Base-by-base conservation (phyloP, 2,797 vertebrate genomes). In the Glyptemys insculpta region DNA sequence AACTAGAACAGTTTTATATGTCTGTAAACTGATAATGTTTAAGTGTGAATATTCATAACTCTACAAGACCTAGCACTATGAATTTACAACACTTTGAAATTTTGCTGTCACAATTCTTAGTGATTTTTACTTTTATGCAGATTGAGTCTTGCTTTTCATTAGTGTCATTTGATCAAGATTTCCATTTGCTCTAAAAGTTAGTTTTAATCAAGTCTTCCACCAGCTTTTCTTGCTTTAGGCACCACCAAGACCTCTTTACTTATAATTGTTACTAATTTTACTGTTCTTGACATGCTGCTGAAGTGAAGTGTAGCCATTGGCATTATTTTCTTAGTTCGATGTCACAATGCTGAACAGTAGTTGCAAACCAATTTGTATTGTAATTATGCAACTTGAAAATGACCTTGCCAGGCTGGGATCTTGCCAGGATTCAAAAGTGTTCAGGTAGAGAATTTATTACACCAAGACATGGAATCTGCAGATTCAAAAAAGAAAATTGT, bases 301-400 rank as follows among this genome's bases (percentile, higher is more conserved):
- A 95, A 95, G 83, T 93, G 56, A 95, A 93, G 68, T 94, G 52
- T 19, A 94, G 47, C 89, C 53, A 88, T 81, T 92, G 92, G 94
- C 90, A 92, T 74, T 92, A 92, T 96, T 97, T 97, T 90, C 90
- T 90, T 92, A 97, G 53, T 12, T 94, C 57, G 83, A 49, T 95
- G 85, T 92, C 74, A 86, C 92, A 89, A 57, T 34, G 89, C 53
- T 96, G 90, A 96, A 78, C 10, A n/a, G 81, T 91, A 86, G 59
- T 95, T 95, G 88, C 49, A 96, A 96, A 94, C 6, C 65, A 96
- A 94, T 94, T 96, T 96, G 85, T 96, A 94, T 96, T 95, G 52
- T 95, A 96, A 95, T 96, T 94, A 83, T 81, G n/a, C 19, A 95
- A 88, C 81, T 93, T 90, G 53, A 95, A 84, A 95, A 84, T 57